These are phyloP conservation scores for Nemapogon koenigi DNA, from an alignment of 2,888 invertebrate genomes.

Conservation along the genomic window DNA sequence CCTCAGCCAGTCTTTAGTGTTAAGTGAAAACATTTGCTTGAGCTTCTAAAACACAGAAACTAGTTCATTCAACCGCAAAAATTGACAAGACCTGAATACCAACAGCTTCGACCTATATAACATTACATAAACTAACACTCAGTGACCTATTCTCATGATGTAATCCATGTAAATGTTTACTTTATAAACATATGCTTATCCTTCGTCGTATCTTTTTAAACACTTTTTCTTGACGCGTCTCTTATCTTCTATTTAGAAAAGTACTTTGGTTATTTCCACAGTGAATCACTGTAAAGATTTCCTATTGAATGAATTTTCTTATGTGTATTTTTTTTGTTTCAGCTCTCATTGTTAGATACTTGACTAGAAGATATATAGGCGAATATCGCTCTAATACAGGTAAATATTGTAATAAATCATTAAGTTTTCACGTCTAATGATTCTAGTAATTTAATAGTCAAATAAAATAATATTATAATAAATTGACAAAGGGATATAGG, in stretches of 20 bases:
- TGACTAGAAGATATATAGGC: conserved; percentile 79
- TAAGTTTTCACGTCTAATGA: too few species aligned
- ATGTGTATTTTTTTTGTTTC: conserved; percentile 31
- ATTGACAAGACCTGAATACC: conserved; percentile 8
- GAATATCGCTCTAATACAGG: conserved; percentile 84
- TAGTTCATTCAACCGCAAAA: conserved; percentile 7
- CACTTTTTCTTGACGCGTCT: neutral
- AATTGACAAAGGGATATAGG: too few species aligned
- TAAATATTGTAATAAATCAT: conserved; percentile 35
- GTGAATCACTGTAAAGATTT: neutral
- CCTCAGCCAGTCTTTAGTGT: too few species aligned
- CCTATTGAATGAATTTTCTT: neutral
- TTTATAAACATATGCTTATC: conserved; percentile 15
- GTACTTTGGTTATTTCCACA: neutral
- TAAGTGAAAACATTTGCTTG: neutral
- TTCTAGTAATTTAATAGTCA: too few species aligned
- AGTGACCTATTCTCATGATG: conserved; percentile 32
- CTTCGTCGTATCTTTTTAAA: neutral
- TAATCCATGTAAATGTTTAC: conserved; percentile 23
- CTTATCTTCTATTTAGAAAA: neutral
- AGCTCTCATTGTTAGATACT: conserved; percentile 80
- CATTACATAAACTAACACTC: conserved; percentile 16
- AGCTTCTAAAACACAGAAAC: conserved; percentile 9
- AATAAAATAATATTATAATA: too few species aligned
- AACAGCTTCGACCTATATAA: conserved; percentile 4